These are phyloP conservation scores for Stegana nigrithorax DNA, from an alignment of 2,888 invertebrate genomes.

Conservation along the genomic window DNA sequence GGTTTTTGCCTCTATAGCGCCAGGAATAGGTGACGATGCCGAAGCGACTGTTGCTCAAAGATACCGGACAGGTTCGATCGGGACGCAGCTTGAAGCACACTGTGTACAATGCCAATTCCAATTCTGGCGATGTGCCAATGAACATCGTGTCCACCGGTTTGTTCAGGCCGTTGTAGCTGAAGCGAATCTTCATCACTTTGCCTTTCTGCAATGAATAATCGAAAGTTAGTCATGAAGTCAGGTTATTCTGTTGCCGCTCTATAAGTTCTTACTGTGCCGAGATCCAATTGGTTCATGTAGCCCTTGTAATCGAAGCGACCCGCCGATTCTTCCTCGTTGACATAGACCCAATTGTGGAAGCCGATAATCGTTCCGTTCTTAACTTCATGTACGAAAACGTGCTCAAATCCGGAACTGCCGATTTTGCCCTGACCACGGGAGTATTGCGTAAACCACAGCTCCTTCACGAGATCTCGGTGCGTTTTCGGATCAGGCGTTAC, in stretches of 20 bases:
- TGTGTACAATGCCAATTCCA: conserved; percentile 91
- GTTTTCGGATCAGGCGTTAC: conserved; percentile 76
- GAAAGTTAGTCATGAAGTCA: too few relatives aligned
- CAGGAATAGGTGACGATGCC: conserved; percentile 80
- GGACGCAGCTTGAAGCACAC: conserved; percentile 85
- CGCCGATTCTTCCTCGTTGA: conserved; percentile 79
- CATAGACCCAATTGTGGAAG: conserved; percentile 92
- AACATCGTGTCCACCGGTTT: conserved; percentile 85
- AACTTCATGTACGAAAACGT: conserved; percentile 89
- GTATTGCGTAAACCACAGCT: conserved; percentile 85
- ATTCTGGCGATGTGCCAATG: conserved; percentile 88
- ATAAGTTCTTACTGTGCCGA: conserved; percentile 77
- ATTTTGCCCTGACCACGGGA: conserved; percentile 82
- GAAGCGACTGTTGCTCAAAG: conserved; percentile 78
- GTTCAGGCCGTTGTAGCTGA: conserved; percentile 76
- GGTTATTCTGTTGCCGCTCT: too few relatives aligned
- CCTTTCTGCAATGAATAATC: conserved; percentile 77
- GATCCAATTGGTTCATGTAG: conserved; percentile 77
- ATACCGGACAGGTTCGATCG: conserved; percentile 80
- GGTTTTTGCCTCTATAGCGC: conserved; percentile 80
- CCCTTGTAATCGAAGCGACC: conserved; percentile 83
- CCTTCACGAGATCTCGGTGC: conserved; percentile 79
- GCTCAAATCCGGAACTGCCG: conserved; percentile 93
- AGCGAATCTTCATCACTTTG: conserved; percentile 78
- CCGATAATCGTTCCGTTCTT: conserved; percentile 84